Conservation (phyloP, 2,797 vertebrate species). For the Falco biarmicus region DNA sequence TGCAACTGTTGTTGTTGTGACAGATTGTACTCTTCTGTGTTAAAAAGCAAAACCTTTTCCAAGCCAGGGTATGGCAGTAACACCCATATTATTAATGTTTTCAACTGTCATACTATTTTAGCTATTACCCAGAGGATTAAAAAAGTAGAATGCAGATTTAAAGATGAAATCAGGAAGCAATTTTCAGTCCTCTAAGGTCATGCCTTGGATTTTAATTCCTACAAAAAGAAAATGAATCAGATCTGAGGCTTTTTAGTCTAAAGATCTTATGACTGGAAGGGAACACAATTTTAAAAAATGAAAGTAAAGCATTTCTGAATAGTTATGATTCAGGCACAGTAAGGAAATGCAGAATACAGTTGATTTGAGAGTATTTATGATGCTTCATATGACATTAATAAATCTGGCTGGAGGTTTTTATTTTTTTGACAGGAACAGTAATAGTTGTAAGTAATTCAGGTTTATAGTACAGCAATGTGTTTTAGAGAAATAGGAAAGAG, state of each 20-base stretch:
- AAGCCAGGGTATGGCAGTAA: not conserved
- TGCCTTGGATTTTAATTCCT: constrained; percentile 25
- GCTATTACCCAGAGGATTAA: not conserved
- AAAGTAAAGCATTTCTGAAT: not conserved
- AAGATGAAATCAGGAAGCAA: constrained; percentile 1
- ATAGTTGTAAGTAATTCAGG: not conserved
- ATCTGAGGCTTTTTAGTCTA: not conserved
- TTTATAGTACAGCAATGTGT: not conserved
- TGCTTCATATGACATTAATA: not conserved
- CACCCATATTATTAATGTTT: not conserved
- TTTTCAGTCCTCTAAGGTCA: not conserved
- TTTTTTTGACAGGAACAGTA: not conserved
- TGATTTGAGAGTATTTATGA: not conserved
- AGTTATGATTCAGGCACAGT: not conserved
- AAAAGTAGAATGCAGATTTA: not conserved
- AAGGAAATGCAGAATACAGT: not conserved
- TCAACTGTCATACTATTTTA: not conserved
- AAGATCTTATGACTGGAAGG: not conserved
- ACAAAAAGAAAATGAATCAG: not conserved
- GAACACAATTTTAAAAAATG: not conserved
- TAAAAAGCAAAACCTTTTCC: not conserved
- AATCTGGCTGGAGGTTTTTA: not conserved
- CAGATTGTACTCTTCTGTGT: not conserved
- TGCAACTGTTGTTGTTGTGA: not conserved
- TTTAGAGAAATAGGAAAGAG: not conserved